Evolutionary conservation across 1,140 invertebrate species (phyloP).

Genomic region (Drosophila serrata): DNA sequence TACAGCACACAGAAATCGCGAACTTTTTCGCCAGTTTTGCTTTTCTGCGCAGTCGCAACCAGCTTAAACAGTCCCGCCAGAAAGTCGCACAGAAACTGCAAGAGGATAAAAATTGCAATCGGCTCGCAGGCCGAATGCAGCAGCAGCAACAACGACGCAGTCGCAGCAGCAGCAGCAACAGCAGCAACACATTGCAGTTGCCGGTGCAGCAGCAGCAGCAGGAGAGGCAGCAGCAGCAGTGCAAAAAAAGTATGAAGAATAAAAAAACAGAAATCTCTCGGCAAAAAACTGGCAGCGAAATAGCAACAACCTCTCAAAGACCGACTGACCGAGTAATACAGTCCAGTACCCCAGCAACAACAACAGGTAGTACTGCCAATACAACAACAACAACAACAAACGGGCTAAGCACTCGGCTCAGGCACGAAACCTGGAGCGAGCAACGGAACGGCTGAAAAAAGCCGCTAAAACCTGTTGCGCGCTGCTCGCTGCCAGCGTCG

Average conservation of each 20-base stretch:
- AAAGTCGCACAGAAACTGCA: constrained; percentile 85
- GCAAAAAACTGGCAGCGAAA: constrained; percentile 72
- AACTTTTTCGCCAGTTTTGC: constrained; percentile 21
- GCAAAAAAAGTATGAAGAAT: constrained; percentile 18
- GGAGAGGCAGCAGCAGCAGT: constrained; percentile 34
- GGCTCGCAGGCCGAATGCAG: constrained; percentile 55
- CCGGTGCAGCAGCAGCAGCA: constrained; percentile 63
- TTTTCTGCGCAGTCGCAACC: constrained; percentile 70
- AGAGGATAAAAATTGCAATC: constrained; percentile 82
- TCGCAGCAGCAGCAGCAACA: constrained; percentile 39
- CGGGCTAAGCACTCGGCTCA: constrained; percentile 29
- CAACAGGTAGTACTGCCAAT: constrained; percentile 15
- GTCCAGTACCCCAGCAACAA: constrained; percentile 70
- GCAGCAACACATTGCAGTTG: constrained; percentile 72
- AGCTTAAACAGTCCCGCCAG: constrained; percentile 84
- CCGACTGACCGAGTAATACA: constrained; percentile 85
- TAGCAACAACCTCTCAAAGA: constrained; percentile 85
- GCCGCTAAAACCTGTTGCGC: constrained; percentile 79
- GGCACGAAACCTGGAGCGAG: constrained; percentile 58
- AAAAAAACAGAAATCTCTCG: constrained; percentile 33
- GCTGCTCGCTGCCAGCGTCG: constrained; percentile 74
- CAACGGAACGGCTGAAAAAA: constrained; percentile 69
- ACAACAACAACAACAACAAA: constrained; percentile 41
- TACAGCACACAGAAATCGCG: constrained; percentile 26
- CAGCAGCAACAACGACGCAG: constrained; percentile 31